phyloP scores from a whole-genome alignment of 1,140 invertebrate species.

The Augochlora pura region DNA sequence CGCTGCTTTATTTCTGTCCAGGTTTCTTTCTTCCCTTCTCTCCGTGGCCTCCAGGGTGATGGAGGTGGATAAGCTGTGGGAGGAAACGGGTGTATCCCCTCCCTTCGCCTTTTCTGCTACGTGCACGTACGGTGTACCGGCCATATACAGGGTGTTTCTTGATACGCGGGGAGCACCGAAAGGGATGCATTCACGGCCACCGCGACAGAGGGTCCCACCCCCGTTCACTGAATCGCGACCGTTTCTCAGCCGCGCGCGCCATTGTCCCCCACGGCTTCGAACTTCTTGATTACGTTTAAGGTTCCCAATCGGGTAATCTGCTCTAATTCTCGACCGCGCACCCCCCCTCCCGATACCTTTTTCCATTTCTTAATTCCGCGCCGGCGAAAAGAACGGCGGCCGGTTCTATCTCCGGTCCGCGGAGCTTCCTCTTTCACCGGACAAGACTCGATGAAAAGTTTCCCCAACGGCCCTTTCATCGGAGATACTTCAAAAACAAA shows the following conservation, averaged over 20 bases:
- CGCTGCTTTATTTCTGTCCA: conserved; percentile 40
- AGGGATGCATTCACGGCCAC: not conserved
- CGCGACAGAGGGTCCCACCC: not conserved
- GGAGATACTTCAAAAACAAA: not conserved
- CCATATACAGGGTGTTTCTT: conserved; percentile 32
- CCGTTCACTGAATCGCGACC: too few species aligned
- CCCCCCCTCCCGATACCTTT: too few species aligned
- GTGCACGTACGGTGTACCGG: conserved; percentile 18
- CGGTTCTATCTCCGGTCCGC: too few species aligned
- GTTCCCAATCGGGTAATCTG: not conserved
- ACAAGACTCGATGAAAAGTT: not conserved
- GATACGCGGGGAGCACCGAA: not conserved
- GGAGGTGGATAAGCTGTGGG: conserved; percentile 73
- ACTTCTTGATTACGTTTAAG: not conserved
- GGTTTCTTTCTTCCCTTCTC: conserved; percentile 39
- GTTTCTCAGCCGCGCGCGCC: too few species aligned
- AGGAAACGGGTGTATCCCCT: conserved; percentile 58
- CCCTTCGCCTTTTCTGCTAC: conserved; percentile 23
- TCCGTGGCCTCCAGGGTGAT: conserved; percentile 60
- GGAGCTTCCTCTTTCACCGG: not conserved
- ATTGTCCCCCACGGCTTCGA: not conserved
- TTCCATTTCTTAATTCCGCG: too few species aligned
- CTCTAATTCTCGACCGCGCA: too few species aligned
- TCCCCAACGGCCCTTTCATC: not conserved
- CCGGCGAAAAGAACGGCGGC: too few species aligned